Evolutionary conservation across 2,888 invertebrate species (phyloP).

Genomic region (Gastracanthus pulcherrimus): DNA sequence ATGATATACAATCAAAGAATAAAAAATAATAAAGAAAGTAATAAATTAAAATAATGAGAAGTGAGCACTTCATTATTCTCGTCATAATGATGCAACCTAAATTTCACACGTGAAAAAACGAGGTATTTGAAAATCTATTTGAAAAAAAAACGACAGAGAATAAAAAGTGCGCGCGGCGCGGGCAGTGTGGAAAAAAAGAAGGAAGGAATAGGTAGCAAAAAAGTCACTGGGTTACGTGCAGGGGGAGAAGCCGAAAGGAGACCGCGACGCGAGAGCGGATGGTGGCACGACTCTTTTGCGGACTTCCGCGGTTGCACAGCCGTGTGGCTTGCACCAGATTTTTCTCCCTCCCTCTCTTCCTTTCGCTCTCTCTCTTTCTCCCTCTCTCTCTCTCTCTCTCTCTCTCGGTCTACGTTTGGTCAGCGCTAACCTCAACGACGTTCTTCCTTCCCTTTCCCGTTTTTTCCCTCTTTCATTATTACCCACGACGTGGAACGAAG

Average conservation of each 20-base stretch:
- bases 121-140: neutral
- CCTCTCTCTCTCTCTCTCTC: too few species aligned
- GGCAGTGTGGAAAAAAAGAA: conserved; percentile 5
- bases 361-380: too few species aligned
- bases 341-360: conserved; percentile 3
- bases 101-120: conserved; percentile 10
- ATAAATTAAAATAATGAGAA: neutral
- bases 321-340: conserved; percentile 47
- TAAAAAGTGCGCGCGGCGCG: neutral
- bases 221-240: conserved; percentile 44
- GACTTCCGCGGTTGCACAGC: conserved; percentile 32
- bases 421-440: conserved; percentile 36
- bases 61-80: neutral
- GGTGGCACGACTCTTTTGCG: conserved; percentile 32
- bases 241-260: neutral
- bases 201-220: neutral
- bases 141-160: neutral
- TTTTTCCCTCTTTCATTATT: conserved; percentile 33
- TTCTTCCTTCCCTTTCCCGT: conserved; percentile 9
- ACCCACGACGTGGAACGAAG: neutral
- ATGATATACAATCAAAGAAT: too few species aligned
- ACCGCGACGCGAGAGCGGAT: conserved; percentile 1
- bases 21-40: too few species aligned
- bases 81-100: neutral
- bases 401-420: conserved; percentile 11